Evolutionary conservation across 2,797 vertebrate genomes (phyloP), one percentile per base, ranked within the genome.

Genomic region (Enteromius mattozi): DNA sequence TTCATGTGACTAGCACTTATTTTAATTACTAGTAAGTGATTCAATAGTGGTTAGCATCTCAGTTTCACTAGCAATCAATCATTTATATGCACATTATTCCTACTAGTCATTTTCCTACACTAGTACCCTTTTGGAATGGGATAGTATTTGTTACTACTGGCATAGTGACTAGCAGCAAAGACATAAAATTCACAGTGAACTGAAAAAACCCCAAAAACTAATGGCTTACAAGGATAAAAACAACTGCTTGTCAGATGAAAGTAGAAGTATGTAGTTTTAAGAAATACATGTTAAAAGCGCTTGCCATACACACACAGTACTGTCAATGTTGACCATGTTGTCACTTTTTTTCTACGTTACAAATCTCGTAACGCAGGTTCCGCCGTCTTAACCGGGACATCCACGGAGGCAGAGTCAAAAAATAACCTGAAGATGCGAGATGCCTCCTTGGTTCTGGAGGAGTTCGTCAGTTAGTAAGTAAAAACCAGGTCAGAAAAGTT

Each of bases 401-500:
- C 72, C 87, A 86, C 82, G 78, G 85, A 84, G 83, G 84, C 88
- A 87, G 83, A 88, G 86, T 85, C 88, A 85, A 77, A 77, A 82
- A 86, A 86, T 68, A 88, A 86, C 87, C 88, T 89, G 89, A 87
- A 90, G 86, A 89, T 79, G 83, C 82, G 83, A 45, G 54, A 78
- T 61, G 72, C 33, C 49, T 86, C 78, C 84, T 86, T 81, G 89
- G 65, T 77, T 16, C 35, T 84, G 74, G 56, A 85, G 83, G 35
- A 47, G 68, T 49, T 37, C 27, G 59, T 49, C 37, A 61, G 65
- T 96, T 94, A 98, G 90, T 96, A 97, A 7, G 97, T 97, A 95
- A 99, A 99, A 71, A 98, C 97, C 94, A 98, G 93, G 93, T 98
- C 97, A 70, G 97, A 96, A 93, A 97, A 97, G 95, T 97, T 97